Percentiles rank a stretch among this genome's conserved stretches.
phyloP scores from a whole-genome alignment of 2,113 vertebrate genomes.

The Callaeas wilsoni region DNA sequence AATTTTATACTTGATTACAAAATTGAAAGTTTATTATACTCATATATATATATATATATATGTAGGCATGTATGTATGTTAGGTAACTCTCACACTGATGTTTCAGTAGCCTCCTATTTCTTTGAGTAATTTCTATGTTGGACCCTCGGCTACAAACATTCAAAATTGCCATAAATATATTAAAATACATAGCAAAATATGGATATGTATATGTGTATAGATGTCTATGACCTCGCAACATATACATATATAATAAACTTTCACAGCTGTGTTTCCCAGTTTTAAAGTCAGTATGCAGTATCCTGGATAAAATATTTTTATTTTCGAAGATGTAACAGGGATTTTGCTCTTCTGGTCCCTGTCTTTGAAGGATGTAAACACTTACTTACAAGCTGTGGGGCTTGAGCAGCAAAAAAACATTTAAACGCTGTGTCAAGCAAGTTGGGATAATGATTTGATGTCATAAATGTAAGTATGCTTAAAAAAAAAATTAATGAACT shows the following conservation, averaged over 20 bases:
- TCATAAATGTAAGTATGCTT: background rate
- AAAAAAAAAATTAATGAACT: background rate
- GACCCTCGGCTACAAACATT: background rate
- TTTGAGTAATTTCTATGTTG: background rate
- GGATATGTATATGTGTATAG: background rate
- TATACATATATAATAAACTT: too few species aligned
- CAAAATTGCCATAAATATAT: background rate
- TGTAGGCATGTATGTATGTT: rapidly evolving
- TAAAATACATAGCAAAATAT: background rate
- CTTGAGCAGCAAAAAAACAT: background rate
- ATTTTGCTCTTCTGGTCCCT: background rate
- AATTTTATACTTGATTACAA: background rate
- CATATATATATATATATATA: rapidly evolving
- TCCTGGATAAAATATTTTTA: background rate
- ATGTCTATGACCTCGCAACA: background rate
- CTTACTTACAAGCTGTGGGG: background rate
- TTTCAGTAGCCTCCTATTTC: background rate
- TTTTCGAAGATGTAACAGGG: background rate
- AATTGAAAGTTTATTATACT: background rate
- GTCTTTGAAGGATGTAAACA: background rate
- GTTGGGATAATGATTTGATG: background rate
- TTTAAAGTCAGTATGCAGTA: background rate
- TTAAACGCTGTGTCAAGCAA: background rate
- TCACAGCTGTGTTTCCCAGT: background rate
- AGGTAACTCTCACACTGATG: background rate